These are phyloP conservation scores for Periplaneta americana DNA, from an alignment of 1,140 invertebrate species.

Conservation along the genomic window DNA sequence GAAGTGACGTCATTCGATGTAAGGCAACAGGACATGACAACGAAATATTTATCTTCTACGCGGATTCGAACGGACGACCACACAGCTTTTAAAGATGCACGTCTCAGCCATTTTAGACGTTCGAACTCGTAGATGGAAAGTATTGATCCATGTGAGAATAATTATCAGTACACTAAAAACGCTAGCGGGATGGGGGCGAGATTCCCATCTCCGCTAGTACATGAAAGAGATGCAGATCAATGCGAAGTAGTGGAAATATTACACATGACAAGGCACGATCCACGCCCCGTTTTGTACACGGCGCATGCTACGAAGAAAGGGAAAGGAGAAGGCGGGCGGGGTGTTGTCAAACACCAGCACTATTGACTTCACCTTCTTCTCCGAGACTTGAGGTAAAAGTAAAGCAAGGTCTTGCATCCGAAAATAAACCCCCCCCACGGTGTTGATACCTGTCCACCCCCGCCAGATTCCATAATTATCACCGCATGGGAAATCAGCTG, in stretches of 20 bases:
- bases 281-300: not conserved
- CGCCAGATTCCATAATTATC: not conserved
- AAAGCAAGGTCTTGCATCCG: not conserved
- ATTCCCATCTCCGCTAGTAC: too few relatives aligned
- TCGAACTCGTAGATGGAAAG: too few relatives aligned
- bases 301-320: not conserved
- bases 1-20: too few relatives aligned
- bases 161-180: too few relatives aligned
- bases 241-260: not conserved
- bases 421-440: not conserved
- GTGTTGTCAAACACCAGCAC: not conserved
- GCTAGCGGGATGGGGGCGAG: too few relatives aligned
- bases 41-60: too few relatives aligned
- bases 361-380: not conserved
- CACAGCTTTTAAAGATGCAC: too few relatives aligned
- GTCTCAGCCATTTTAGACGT: too few relatives aligned
- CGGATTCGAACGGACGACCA: too few relatives aligned
- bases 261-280: not conserved
- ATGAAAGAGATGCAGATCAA: not conserved
- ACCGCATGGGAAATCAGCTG: not conserved
- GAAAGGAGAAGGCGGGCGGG: too few relatives aligned
- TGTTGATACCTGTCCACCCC: not conserved
- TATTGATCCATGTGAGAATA: too few relatives aligned
- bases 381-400: not conserved
- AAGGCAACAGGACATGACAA: too few relatives aligned